Conservation (phyloP, 2,113 vertebrate species). For the Oryzias curvinotus region DNA sequence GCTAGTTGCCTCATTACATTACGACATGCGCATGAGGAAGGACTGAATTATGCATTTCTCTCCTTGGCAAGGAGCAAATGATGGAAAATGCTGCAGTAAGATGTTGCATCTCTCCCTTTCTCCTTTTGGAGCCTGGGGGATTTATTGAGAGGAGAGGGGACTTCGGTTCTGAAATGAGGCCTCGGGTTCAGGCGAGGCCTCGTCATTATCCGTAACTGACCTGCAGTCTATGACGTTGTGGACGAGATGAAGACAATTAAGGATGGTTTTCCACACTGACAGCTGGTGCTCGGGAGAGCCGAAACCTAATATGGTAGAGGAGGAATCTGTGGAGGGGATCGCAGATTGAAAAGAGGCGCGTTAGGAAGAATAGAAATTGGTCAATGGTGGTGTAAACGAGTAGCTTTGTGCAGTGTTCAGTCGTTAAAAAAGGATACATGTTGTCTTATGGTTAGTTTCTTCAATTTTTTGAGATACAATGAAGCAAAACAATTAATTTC, state of each 20-base stretch:
- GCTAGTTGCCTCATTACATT: constrained; percentile 14
- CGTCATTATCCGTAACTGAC: constrained; percentile 48
- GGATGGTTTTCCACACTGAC: constrained; percentile 48
- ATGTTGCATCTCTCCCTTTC: not conserved
- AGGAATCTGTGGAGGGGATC: not conserved
- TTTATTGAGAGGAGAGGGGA: constrained; percentile 6
- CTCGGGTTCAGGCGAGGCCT: constrained; percentile 29
- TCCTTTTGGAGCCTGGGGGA: not conserved
- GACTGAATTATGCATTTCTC: constrained; percentile 8
- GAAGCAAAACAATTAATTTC: too few relatives aligned
- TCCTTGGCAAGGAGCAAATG: not conserved
- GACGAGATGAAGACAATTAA: constrained; percentile 37
- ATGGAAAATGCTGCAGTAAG: not conserved
- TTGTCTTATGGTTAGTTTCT: too few relatives aligned
- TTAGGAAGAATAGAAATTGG: too few relatives aligned
- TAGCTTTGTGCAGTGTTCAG: too few relatives aligned
- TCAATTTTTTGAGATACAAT: too few relatives aligned
- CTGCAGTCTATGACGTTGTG: constrained; percentile 31
- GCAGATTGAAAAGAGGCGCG: too few relatives aligned
- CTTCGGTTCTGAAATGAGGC: not conserved
- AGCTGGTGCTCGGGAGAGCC: constrained; percentile 26
- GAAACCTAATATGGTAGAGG: not conserved
- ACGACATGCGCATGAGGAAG: constrained; percentile 9
- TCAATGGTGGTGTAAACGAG: too few relatives aligned
- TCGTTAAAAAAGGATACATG: too few relatives aligned